These are phyloP conservation scores for Coracias cyanogaster DNA, from an alignment of 2,797 vertebrate species.

Conservation along the genomic window DNA sequence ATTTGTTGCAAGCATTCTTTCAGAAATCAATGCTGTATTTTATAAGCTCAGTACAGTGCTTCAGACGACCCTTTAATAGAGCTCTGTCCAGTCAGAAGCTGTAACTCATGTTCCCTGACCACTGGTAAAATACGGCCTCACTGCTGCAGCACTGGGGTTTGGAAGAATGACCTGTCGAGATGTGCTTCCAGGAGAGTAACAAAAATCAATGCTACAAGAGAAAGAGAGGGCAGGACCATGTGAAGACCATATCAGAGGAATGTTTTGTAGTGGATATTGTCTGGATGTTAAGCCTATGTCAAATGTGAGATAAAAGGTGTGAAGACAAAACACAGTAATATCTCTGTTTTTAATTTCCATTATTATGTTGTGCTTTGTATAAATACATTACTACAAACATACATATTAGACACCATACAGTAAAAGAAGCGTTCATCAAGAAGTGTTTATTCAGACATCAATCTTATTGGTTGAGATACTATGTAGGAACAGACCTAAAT, in stretches of 20 bases:
- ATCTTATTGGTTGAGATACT: background rate
- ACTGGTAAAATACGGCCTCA: background rate
- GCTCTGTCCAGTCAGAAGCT: background rate
- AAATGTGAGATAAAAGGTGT: background rate
- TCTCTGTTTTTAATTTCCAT: background rate
- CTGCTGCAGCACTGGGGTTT: background rate
- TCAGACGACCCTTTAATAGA: background rate
- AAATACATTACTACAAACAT: background rate
- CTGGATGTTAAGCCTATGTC: background rate
- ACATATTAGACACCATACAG: background rate
- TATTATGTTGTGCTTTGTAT: background rate
- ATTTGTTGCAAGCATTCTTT: background rate
- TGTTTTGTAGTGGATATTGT: background rate
- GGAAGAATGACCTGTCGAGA: background rate
- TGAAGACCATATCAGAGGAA: background rate
- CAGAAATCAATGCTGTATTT: background rate
- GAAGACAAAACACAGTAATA: background rate
- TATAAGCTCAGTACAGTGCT: background rate
- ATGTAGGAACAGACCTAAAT: background rate
- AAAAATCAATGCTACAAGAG: background rate
- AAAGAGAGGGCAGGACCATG: background rate
- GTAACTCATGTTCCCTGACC: background rate
- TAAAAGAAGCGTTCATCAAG: background rate
- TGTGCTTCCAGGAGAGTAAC: background rate
- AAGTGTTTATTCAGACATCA: background rate